These are phyloP conservation scores for Arctopsyche grandis DNA, from an alignment of 1,140 invertebrate genomes.

Conservation along the genomic window DNA sequence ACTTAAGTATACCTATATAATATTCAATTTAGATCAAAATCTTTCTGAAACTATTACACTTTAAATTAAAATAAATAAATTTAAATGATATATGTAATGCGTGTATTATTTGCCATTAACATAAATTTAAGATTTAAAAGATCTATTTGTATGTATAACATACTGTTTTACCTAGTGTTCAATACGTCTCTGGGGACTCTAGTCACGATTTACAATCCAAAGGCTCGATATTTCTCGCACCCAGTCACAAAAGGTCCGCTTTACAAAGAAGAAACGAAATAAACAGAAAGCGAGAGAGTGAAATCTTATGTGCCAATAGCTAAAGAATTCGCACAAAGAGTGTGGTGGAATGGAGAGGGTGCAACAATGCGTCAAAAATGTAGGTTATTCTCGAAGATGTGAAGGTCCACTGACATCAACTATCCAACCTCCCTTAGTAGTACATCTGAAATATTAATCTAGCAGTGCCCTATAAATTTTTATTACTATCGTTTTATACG, in stretches of 20 bases:
- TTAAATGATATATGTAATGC: too few species aligned
- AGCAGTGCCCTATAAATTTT: not conserved
- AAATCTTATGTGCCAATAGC: not conserved
- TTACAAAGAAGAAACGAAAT: not conserved
- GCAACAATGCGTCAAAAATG: not conserved
- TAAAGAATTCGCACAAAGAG: not conserved
- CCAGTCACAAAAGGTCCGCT: not conserved
- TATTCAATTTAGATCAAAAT: too few species aligned
- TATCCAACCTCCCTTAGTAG: not conserved
- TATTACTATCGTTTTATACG: slow-evolving; percentile 13
- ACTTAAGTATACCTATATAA: too few species aligned
- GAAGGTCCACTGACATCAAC: not conserved
- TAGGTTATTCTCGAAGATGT: not conserved
- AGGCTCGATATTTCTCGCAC: not conserved
- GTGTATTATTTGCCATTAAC: too few species aligned
- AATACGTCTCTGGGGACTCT: not conserved
- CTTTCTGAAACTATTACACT: too few species aligned
- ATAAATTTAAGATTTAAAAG: too few species aligned
- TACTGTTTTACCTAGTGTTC: not conserved
- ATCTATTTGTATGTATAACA: not conserved
- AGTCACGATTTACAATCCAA: not conserved
- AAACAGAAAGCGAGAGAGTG: not conserved
- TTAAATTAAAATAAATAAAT: too few species aligned
- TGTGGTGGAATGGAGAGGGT: not conserved
- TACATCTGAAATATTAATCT: slow-evolving; percentile 22